Evolutionary conservation across 2,888 invertebrate species (phyloP), one percentile per base, ranked within the genome.

Genomic region (Eilema sororculum): DNA sequence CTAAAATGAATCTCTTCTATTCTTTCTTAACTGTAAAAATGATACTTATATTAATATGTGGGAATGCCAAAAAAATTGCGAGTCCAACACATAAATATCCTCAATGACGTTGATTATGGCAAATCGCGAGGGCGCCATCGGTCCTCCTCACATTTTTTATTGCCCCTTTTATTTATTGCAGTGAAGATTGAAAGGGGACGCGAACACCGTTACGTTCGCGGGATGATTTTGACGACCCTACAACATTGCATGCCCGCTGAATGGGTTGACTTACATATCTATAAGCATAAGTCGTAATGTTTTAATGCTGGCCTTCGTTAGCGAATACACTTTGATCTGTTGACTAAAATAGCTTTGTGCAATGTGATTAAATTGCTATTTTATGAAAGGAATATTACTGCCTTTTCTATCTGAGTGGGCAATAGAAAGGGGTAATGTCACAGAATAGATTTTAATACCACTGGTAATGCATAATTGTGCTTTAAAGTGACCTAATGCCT

Each of bases 91-190:
- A 88, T 88, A 89, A 89, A 88, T 84, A 86, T 79, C 85, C 85
- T 79, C 86, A 88, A 86, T 87, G 88, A 88, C 84, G 88, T 85
- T 87, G 89, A 90, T 87, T 88, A 89, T 86, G 80, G 83, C 76
- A 78, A 78, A 83, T 81, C 73, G 78, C 59, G 83, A 88, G 91
- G 91, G 90, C 87, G 86, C 88, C 87, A 85, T 84, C 86, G 83
- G 84, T 86, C 85, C 85, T 84, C 84, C 80, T 84, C 89, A 86
- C 86, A 88, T 90, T 93, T 90, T 90, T 93, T 93, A 92, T 91
- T 92, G 90, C 91, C 91, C 93, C 93, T 93, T 92, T 93, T 95
- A 94, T 95, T 95, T 95, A 95, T 95, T 94, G 88, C 91, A 86
- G 84, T 80, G 92, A 88, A 94, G 95, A 95, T 95, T 95, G 95